Evolutionary conservation across 2,888 invertebrate genomes (phyloP).

Genomic region (Bhutanitis thaidina): DNA sequence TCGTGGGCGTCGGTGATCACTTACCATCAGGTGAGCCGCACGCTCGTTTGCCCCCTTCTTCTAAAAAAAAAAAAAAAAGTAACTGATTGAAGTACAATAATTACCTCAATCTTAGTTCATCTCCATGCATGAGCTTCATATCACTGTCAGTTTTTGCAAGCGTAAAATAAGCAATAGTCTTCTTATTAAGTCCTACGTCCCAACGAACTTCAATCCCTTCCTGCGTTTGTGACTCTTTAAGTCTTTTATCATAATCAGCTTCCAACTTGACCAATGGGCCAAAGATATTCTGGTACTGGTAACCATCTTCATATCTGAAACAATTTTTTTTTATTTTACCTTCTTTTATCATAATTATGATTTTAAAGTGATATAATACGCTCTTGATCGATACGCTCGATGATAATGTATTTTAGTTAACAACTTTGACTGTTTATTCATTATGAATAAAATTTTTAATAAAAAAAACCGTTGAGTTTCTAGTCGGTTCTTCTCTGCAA

Average conservation of each 20-base stretch:
- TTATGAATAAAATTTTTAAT: no score
- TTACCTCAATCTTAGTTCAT: slow-evolving; percentile 92
- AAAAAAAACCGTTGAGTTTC: no score
- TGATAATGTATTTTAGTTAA: no score
- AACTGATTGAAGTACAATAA: no score
- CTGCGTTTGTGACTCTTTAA: slow-evolving; percentile 99
- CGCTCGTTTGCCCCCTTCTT: no score
- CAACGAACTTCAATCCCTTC: slow-evolving; percentile 99
- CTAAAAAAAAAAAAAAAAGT: no score
- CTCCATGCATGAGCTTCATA: slow-evolving; percentile 99
- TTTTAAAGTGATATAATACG: neutral
- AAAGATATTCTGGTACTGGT: slow-evolving; percentile 99
- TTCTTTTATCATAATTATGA: neutral
- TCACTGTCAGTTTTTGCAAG: slow-evolving; percentile 98
- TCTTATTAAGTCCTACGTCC: slow-evolving; percentile 99
- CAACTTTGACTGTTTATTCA: no score
- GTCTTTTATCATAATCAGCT: slow-evolving; percentile 98
- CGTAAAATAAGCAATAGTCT: slow-evolving; percentile 98
- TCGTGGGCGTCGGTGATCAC: no score
- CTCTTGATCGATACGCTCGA: no score
- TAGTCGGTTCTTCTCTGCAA: no score
- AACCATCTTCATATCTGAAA: slow-evolving; percentile 96
- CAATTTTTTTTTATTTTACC: slow-evolving; percentile 19
- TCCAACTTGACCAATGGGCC: slow-evolving; percentile 97
- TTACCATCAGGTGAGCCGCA: no score